Evolutionary conservation across 1,140 invertebrate species (phyloP), one percentile per base, ranked within the genome.

Genomic region (Odontomachus brunneus): DNA sequence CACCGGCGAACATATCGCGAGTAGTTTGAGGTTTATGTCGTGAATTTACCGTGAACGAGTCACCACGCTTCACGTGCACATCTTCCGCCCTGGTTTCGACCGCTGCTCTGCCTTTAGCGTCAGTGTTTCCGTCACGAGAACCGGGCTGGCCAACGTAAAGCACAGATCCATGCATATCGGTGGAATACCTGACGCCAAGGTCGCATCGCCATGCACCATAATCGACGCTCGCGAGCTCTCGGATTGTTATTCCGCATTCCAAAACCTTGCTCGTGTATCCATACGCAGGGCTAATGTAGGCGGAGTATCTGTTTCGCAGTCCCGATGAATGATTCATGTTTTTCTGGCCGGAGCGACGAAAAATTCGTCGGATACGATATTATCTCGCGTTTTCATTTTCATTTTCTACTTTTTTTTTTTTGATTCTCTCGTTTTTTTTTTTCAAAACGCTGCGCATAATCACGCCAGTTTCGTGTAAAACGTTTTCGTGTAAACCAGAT

Each of bases 171-270:
- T 60, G 24, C 19, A 9, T 14, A 24, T 15, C 15, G 7, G 33
- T 81, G 62, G 83, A 69, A 49, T 72, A 59, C 24, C 2, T 1
- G 62, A 74, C 38, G 57, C 62, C 72, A 78, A 91, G 55, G 24
- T 90, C 65, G 75, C 92, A 93, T 83, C 80, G 91, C 91, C 92
- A 93, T 24, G 84, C 38, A 63, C 92, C 90, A 55, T 90, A 92
- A 89, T 94, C 93, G 49, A 80, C 33, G 0, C 33, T 9, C 17
- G 65, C 76, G 63, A 91, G 89, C 2, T 90, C 66, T 17, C 66
- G 84, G 72, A 94, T 92, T 4, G 87, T 91, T 33, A 93, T 74
- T 57, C 91, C 91, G 72, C 92, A 94, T 59, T 89, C 48, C 15
- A 73, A 62, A 22, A 51, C 49, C 19, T 48, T 55, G 3, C 49